Evolutionary conservation across 2,113 vertebrate genomes (phyloP).

Genomic region (Engraulis encrasicolus): DNA sequence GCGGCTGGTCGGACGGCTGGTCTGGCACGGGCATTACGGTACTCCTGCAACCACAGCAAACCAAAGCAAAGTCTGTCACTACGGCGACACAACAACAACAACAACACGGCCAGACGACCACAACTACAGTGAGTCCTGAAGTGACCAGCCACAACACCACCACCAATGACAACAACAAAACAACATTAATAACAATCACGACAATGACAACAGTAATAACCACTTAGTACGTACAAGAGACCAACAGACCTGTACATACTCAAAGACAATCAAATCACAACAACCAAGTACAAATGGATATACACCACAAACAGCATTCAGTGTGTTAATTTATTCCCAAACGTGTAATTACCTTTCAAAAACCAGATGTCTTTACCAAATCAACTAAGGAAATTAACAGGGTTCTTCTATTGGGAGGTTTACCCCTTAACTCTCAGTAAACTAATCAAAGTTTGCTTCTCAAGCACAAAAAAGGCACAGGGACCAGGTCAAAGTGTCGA

Average conservation of each 20-base stretch:
- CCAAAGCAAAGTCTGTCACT: not conserved
- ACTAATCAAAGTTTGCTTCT: too few relatives aligned
- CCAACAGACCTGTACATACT: too few relatives aligned
- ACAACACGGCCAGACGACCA: not conserved
- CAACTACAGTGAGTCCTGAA: not conserved
- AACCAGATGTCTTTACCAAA: too few relatives aligned
- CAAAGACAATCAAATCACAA: too few relatives aligned
- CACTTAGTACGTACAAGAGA: too few relatives aligned
- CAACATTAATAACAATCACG: not conserved
- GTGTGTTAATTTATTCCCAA: too few relatives aligned
- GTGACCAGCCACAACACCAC: not conserved
- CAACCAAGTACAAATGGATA: too few relatives aligned
- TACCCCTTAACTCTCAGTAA: too few relatives aligned
- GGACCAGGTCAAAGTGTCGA: not conserved
- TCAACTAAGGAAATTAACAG: too few relatives aligned
- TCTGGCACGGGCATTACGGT: constrained; percentile 99
- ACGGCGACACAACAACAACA: not conserved
- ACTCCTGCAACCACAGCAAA: constrained; percentile 73
- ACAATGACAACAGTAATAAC: not conserved
- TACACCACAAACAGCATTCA: too few relatives aligned
- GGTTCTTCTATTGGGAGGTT: too few relatives aligned
- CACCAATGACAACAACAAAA: not conserved
- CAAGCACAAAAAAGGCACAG: not conserved
- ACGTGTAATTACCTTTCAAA: too few relatives aligned
- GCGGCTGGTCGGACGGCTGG: constrained; percentile 82